phyloP scores from a whole-genome alignment of 2,113 vertebrate genomes.

The Sinosuthora webbiana region DNA sequence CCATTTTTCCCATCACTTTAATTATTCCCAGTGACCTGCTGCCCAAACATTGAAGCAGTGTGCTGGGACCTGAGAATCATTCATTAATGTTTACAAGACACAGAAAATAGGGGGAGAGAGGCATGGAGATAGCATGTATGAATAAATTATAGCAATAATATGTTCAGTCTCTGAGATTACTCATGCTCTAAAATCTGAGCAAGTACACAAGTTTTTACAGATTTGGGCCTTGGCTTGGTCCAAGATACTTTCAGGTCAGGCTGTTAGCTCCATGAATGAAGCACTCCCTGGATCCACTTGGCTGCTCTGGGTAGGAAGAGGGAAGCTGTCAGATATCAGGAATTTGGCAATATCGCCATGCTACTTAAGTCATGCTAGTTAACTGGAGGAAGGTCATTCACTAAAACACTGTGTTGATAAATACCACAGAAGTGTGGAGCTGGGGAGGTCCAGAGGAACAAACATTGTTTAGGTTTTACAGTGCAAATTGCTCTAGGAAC shows the following conservation, averaged over 20 bases:
- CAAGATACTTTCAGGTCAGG: not conserved
- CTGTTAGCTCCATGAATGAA: not conserved
- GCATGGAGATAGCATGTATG: accelerated
- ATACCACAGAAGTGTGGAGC: not conserved
- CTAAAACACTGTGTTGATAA: not conserved
- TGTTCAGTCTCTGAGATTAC: not conserved
- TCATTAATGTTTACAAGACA: conserved; percentile 19
- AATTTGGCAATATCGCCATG: not conserved
- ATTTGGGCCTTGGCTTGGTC: not conserved
- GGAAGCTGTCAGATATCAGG: not conserved
- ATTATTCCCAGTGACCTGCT: not conserved
- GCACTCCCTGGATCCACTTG: not conserved
- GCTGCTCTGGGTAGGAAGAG: not conserved
- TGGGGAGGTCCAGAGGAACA: not conserved
- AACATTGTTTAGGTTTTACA: not conserved
- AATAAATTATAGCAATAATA: not conserved
- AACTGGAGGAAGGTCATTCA: not conserved
- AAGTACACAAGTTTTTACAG: not conserved
- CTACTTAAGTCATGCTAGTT: not conserved
- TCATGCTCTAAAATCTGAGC: not conserved
- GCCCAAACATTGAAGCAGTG: not conserved
- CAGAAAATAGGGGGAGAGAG: not conserved
- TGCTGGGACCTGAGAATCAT: not conserved
- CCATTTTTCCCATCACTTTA: not conserved
- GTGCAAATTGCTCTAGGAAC: not conserved